Base-by-base conservation (phyloP, 1,140 invertebrate genomes). In the Helicoverpa armigera region DNA sequence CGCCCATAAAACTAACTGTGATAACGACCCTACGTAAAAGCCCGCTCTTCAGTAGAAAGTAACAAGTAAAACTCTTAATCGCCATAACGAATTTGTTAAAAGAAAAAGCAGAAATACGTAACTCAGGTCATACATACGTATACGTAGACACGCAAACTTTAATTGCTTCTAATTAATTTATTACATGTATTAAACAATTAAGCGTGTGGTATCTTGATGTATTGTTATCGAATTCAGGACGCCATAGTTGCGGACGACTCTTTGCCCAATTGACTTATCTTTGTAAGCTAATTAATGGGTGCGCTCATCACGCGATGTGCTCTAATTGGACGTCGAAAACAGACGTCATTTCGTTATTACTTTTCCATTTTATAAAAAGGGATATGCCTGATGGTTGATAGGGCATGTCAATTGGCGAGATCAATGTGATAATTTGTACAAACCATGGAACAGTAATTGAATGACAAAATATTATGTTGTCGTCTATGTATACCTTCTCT, bases 121-220 rank as follows among this genome's bases (percentile, higher is more conserved):
- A 79, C 69, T 29, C 65, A 43, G 53, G 76, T 79, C 76, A 73
- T 73, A 73, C 53, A 73, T n/a, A 77, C 75, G 70, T 75, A 88
- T 84, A 83, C 74, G 82, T 82, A 76, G 84, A 89, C 93, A 94
- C 92, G 92, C 93, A 86, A 93, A 88, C 89, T 76, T 81, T 91
- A 94, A 94, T 94, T 91, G 91, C 90, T 80, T 90, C 90, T 94
- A 94, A 94, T 94, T 94, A 94, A 94, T 94, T 94, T 94, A 94
- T 92, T 93, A 94, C 92, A 94, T 91, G 91, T 90, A 94, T 94
- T 94, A 94, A 94, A 94, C 93, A 94, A 94, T 94, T 94, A 94
- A 89, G 88, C 86, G 85, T 87, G 85, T 86, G 86, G 87, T 94
- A 94, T 94, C 93, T 94, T 87, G 93, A 92, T 91, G 88, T 92